phyloP scores from a whole-genome alignment of 2,888 invertebrate genomes.

The Apamea sordens region DNA sequence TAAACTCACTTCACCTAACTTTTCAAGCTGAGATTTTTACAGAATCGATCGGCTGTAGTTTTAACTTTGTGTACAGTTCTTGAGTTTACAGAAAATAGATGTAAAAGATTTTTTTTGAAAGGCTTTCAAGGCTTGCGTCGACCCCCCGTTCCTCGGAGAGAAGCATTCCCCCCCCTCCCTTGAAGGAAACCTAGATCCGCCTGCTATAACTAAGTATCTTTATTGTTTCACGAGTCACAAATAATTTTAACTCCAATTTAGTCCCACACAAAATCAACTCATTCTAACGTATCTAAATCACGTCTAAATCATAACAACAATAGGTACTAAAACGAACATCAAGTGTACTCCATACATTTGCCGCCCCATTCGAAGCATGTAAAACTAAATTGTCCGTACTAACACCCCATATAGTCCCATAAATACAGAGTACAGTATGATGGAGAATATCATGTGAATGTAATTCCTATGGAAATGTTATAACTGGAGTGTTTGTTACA shows the following conservation, averaged over 20 bases:
- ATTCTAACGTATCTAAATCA: conserved; percentile 25
- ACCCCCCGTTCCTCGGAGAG: too few species aligned
- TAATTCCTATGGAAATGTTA: conserved; percentile 74
- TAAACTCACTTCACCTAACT: too few species aligned
- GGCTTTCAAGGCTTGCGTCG: too few species aligned
- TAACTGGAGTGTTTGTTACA: conserved; percentile 71
- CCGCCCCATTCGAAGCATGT: conserved; percentile 47
- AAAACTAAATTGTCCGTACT: conserved; percentile 59
- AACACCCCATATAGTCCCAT: conserved; percentile 35
- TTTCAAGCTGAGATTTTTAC: too few species aligned
- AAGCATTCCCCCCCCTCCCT: too few species aligned
- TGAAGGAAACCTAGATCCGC: too few species aligned
- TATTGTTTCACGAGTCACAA: background rate
- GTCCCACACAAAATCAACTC: conserved; percentile 3
- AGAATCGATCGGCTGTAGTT: too few species aligned
- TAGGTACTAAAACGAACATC: conserved; percentile 31
- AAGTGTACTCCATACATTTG: conserved; percentile 18
- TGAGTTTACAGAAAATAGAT: too few species aligned
- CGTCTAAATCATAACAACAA: conserved; percentile 1
- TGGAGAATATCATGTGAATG: conserved; percentile 34
- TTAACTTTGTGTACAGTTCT: too few species aligned
- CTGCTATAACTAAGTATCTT: background rate
- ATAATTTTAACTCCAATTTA: background rate
- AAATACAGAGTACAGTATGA: conserved; percentile 24
- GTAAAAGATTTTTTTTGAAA: too few species aligned